These are phyloP conservation scores for Lasioglossum figueresi DNA, from an alignment of 2,888 invertebrate species.

Conservation along the genomic window DNA sequence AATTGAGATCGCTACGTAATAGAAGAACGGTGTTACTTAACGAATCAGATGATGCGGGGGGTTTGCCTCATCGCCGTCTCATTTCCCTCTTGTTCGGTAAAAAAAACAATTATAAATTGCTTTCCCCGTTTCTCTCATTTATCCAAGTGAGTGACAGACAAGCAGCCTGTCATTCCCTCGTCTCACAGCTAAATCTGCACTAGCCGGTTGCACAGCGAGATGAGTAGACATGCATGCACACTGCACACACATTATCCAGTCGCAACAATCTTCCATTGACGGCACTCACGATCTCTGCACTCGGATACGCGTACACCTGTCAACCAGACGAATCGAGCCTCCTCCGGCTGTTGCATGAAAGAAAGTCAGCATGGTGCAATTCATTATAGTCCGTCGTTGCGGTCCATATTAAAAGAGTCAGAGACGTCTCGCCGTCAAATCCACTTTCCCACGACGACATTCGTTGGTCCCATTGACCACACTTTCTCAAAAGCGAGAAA, in stretches of 20 bases:
- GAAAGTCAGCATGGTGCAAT: slow-evolving; percentile 26
- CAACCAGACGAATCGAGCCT: slow-evolving; percentile 2
- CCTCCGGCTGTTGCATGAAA: neutral
- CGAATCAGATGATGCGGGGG: neutral
- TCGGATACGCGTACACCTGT: slow-evolving; percentile 1
- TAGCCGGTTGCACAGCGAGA: neutral
- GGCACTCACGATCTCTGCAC: neutral
- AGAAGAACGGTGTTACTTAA: neutral
- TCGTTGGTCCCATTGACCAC: neutral
- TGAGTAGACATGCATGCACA: neutral
- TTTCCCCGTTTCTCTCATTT: slow-evolving; percentile 3
- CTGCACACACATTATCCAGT: neutral
- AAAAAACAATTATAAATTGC: neutral
- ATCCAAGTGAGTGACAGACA: neutral
- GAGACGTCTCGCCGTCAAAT: neutral
- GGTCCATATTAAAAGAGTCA: neutral
- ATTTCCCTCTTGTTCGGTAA: neutral
- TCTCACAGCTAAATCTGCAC: neutral
- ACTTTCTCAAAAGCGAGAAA: neutral
- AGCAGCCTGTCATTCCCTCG: neutral
- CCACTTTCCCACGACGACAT: neutral
- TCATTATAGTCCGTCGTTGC: slow-evolving; percentile 46
- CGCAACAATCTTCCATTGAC: slow-evolving; percentile 8
- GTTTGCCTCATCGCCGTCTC: neutral
- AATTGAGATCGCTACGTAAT: neutral